Evolutionary conservation across 2,888 invertebrate genomes (phyloP), one percentile per base, ranked within the genome.

Genomic region (Liopterus haemorrhoidalis): DNA sequence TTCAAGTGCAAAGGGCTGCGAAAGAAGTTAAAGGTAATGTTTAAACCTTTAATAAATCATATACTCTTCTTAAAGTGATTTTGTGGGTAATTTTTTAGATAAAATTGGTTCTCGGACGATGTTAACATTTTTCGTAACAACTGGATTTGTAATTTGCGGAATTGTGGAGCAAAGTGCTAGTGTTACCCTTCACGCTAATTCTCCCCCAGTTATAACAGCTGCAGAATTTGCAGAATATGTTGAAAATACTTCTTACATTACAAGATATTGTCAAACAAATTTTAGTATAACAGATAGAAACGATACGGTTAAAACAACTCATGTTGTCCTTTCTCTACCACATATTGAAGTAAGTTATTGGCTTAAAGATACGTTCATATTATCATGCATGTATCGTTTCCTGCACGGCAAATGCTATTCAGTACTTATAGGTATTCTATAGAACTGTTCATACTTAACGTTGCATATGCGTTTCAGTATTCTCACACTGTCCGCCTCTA

Each of bases 91-190:
- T 21, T 36, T 57, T 58, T 46, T 39, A 69, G 69, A 67, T 40
- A 66, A 66, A 56, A 64, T 69, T 46, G 66, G 68, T 15, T 73
- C 73, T 19, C 66, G 73, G 32, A 74, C 74, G 54, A 63, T 75
- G 28, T 65, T 76, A 22, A 70, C 70, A 11, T 61, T 68, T 9
- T 69, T 75, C 48, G 72, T 74, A 2, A 69, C 73, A 25, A 70
- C 72, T 16, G 75, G 74, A 8, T 74, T 75, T 51, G 71, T 73
- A 11, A 59, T 76, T n/a, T 73, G 72, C 47, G 75, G 75, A 1
- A 66, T 75, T 9, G 72, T 75, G 4, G 74, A 75, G 55, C 73
- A 73, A 49, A 74, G 73, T 47, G 73, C 75, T 8, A 73, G 73
- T 2, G 75, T 75, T 2, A 73, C 75, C 12, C 59, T 75, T 33